These are phyloP conservation scores for Ormyrus labotus DNA, from an alignment of 2,888 invertebrate species.

Conservation along the genomic window DNA sequence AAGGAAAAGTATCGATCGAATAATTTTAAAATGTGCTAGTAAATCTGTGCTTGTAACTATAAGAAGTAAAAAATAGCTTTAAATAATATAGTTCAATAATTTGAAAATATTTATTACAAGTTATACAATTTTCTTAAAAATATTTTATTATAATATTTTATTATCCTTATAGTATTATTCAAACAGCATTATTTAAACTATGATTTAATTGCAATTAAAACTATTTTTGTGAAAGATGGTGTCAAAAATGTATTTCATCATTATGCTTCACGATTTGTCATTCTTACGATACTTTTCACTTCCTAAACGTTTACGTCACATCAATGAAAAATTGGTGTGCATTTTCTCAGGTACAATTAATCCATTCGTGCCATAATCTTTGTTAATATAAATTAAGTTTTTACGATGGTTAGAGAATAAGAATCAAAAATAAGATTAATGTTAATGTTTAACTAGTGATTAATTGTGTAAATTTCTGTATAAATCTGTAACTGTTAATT, in stretches of 20 bases:
- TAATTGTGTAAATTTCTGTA: conserved; percentile 22
- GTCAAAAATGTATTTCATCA: background rate
- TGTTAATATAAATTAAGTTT: conserved; percentile 27
- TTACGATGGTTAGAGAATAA: conserved; percentile 19
- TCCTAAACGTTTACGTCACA: conserved; percentile 27
- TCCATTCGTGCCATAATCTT: conserved; percentile 51
- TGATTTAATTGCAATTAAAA: too few relatives aligned
- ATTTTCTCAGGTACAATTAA: conserved; percentile 51
- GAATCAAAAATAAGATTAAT: conserved; percentile 31
- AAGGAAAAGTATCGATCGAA: too few relatives aligned
- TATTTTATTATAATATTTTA: too few relatives aligned
- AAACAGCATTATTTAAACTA: too few relatives aligned
- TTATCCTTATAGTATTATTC: too few relatives aligned
- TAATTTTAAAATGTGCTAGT: too few relatives aligned
- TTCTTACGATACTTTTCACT: conserved; percentile 24
- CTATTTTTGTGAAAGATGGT: too few relatives aligned
- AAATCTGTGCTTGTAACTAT: too few relatives aligned
- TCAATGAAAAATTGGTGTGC: conserved; percentile 15
- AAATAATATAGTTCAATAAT: too few relatives aligned
- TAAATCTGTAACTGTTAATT: conserved; percentile 23
- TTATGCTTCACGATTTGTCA: conserved; percentile 29
- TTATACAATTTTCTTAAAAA: too few relatives aligned
- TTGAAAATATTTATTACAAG: too few relatives aligned
- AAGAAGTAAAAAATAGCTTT: too few relatives aligned
- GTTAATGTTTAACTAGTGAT: background rate